A percentile compares a stretch with the other conserved stretches of the same genome.
Conservation (phyloP, 2,888 invertebrate species). For the Sesia apiformis region DNA sequence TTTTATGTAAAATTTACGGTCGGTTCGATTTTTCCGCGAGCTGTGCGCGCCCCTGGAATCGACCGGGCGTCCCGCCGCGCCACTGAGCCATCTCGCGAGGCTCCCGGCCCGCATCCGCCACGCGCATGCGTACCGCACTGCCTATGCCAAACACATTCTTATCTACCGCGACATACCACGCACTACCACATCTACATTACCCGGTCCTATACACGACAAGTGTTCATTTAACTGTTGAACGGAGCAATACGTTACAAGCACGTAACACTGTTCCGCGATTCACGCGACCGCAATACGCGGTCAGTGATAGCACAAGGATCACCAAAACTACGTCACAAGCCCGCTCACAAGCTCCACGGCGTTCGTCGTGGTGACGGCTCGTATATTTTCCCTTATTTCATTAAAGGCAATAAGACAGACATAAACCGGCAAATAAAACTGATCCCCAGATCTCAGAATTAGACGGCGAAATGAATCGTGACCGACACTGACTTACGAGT, state of each 20-base stretch:
- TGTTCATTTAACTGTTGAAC: not conserved
- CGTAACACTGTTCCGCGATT: constrained; percentile 4
- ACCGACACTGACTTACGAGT: no score
- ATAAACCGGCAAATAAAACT: constrained; percentile 22
- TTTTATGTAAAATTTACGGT: constrained; percentile 29
- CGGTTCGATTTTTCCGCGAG: constrained; percentile 28
- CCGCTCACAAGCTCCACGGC: constrained; percentile 14
- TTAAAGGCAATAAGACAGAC: constrained; percentile 21
- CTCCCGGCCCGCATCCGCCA: constrained; percentile 36
- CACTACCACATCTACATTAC: not conserved
- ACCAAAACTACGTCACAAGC: constrained; percentile 34
- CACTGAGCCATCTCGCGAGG: constrained; percentile 58
- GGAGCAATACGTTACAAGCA: constrained; percentile 22
- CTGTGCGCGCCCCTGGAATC: constrained; percentile 59
- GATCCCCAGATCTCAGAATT: constrained; percentile 6
- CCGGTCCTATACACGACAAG: constrained; percentile 3
- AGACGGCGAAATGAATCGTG: constrained; percentile 4
- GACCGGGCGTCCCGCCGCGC: constrained; percentile 68
- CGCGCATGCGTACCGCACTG: constrained; percentile 46
- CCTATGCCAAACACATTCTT: constrained; percentile 1
- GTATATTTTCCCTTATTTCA: constrained; percentile 19
- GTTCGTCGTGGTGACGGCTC: constrained; percentile 14
- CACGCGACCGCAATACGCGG: constrained; percentile 16
- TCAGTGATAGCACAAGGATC: constrained; percentile 29
- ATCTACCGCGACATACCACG: not conserved